phyloP scores from a whole-genome alignment of 2,888 invertebrate species.

The Cantharis rufa region DNA sequence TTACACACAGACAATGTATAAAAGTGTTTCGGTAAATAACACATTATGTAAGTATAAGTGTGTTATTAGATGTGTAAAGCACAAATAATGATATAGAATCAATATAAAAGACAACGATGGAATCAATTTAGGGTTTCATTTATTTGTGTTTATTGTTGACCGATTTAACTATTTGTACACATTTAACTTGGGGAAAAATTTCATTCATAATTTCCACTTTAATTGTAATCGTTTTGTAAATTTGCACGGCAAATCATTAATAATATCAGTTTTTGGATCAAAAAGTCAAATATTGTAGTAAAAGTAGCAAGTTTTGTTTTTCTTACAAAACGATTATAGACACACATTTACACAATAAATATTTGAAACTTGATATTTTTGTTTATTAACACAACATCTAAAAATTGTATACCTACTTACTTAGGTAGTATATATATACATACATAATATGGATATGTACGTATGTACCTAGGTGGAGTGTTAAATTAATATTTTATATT shows the following conservation, averaged over 20 bases:
- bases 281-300: constrained; percentile 39
- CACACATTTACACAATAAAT: constrained; percentile 44
- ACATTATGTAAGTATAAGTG: neutral
- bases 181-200: constrained; percentile 15
- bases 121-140: constrained; percentile 21
- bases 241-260: constrained; percentile 44
- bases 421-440: neutral
- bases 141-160: constrained; percentile 36
- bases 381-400: constrained; percentile 21
- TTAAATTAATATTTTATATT: constrained; percentile 20
- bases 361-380: constrained; percentile 40
- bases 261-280: constrained; percentile 36
- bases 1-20: neutral
- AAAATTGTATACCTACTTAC: neutral
- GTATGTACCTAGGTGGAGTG: constrained; percentile 1
- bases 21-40: neutral
- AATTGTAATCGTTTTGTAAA: constrained; percentile 47
- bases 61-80: neutral
- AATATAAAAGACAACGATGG: constrained; percentile 16
- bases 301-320: constrained; percentile 31
- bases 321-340: constrained; percentile 27
- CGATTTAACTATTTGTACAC: constrained; percentile 35
- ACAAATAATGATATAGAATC: constrained; percentile 17
- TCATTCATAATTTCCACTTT: constrained; percentile 34
- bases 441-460: no score